phyloP scores from a whole-genome alignment of 2,113 vertebrate genomes.

The Cranoglanis bouderius region DNA sequence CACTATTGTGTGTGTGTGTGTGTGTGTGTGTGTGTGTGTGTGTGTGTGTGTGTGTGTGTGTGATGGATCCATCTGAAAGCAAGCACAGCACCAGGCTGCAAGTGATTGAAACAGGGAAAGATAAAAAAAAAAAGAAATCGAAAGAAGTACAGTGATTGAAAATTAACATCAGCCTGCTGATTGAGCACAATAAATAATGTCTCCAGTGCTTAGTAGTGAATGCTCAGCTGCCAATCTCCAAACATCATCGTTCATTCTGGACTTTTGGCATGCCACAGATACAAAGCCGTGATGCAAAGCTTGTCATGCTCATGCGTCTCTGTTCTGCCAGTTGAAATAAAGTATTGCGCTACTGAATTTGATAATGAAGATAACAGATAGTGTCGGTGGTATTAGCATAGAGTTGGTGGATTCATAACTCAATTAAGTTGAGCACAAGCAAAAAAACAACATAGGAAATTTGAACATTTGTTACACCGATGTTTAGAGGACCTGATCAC shows the following conservation, averaged over 20 bases:
- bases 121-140: conserved; percentile 4
- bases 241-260: conserved; percentile 40
- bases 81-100: conserved; percentile 9
- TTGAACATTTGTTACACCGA: background rate
- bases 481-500: background rate
- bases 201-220: conserved; percentile 35
- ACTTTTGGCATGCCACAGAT: conserved; percentile 12
- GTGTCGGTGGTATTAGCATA: background rate
- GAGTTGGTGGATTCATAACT: background rate
- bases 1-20: background rate
- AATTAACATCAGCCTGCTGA: conserved; percentile 38
- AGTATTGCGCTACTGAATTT: background rate
- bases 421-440: background rate
- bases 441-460: background rate
- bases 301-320: background rate
- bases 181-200: conserved; percentile 46
- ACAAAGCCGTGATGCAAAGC: conserved; percentile 3
- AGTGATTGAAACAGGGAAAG: background rate
- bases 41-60: conserved; percentile 11
- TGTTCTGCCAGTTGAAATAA: conserved; percentile 29
- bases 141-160: conserved; percentile 18
- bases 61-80: conserved; percentile 20
- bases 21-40: conserved; percentile 26
- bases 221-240: conserved; percentile 52
- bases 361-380: conserved; percentile 7